phyloP scores from a whole-genome alignment of 2,888 invertebrate genomes.

The Latrodectus hesperus region DNA sequence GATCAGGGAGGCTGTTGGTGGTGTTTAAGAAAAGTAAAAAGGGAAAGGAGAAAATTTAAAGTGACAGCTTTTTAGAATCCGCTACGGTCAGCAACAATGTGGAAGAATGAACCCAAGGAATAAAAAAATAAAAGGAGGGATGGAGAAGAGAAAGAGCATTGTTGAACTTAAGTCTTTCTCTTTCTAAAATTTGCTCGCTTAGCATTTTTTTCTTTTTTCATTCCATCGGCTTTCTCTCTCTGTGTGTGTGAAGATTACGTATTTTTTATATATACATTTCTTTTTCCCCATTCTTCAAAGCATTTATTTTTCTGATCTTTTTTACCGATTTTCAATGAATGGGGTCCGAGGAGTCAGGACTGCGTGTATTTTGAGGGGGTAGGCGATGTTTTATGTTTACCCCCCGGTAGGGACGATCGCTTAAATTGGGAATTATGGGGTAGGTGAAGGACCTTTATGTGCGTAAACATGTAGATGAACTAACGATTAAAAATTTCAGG shows the following conservation, averaged over 20 bases:
- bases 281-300: not conserved
- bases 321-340: slow-evolving; percentile 6
- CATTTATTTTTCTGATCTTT: slow-evolving; percentile 25
- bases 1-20: slow-evolving; percentile 3
- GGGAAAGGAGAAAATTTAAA: slow-evolving; percentile 60
- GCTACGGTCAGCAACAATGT: slow-evolving; percentile 64
- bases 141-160: slow-evolving; percentile 34
- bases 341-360: slow-evolving; percentile 32
- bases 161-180: slow-evolving; percentile 48
- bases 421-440: not conserved
- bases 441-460: not conserved
- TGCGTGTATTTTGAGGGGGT: slow-evolving; percentile 21
- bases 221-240: slow-evolving; percentile 2
- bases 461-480: too few relatives aligned
- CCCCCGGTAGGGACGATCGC: not conserved
- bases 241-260: slow-evolving; percentile 4
- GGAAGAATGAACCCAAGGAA: slow-evolving; percentile 8
- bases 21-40: not conserved
- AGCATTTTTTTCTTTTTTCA: slow-evolving; percentile 44
- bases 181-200: slow-evolving; percentile 63
- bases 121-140: slow-evolving; percentile 9
- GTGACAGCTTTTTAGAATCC: slow-evolving; percentile 62
- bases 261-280: not conserved
- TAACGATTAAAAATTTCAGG: too few relatives aligned
- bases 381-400: not conserved